Conservation (phyloP, 2,888 invertebrate genomes). For the Tryphoninae sp. region DNA sequence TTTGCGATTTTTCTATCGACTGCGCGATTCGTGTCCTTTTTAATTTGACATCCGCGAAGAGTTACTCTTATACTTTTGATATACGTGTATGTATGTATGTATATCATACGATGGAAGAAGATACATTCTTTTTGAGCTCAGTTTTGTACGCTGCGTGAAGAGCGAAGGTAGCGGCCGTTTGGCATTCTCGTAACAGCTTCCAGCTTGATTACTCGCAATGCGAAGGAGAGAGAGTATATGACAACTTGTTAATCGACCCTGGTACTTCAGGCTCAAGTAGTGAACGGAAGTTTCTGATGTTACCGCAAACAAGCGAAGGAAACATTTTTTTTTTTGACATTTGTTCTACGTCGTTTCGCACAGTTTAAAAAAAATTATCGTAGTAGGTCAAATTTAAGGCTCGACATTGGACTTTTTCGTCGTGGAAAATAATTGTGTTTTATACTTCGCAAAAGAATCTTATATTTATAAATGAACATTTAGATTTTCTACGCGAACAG, state of each 20-base stretch:
- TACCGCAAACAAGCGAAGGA: not conserved
- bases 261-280: not conserved
- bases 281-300: not conserved
- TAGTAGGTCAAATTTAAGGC: too few relatives aligned
- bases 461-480: too few relatives aligned
- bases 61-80: not conserved
- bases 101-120: not conserved
- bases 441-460: too few relatives aligned
- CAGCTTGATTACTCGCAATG: constrained; percentile 36
- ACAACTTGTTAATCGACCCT: not conserved
- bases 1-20: not conserved
- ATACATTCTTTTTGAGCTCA: too few relatives aligned
- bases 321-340: too few relatives aligned
- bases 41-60: not conserved
- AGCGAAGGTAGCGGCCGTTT: constrained; percentile 10
- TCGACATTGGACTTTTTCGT: too few relatives aligned
- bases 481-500: not conserved
- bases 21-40: not conserved
- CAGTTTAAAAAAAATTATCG: too few relatives aligned
- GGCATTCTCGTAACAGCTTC: constrained; percentile 35
- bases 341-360: too few relatives aligned
- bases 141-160: not conserved
- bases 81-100: not conserved
- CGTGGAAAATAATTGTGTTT: too few relatives aligned
- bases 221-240: not conserved